Conservation (phyloP, 2,797 vertebrate species). For the Neoniphon sammara region DNA sequence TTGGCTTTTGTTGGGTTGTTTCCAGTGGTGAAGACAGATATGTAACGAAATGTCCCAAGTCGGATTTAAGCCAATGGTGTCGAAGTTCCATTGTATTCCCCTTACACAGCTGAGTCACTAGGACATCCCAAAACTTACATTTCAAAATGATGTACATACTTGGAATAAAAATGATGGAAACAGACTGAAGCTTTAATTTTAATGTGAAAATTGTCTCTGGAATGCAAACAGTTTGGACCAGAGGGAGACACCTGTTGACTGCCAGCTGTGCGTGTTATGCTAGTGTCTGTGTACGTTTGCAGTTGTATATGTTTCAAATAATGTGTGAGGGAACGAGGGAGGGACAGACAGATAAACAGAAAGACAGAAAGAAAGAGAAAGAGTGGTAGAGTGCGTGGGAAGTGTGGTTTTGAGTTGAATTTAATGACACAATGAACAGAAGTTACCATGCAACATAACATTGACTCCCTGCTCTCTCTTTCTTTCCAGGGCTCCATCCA, state of each 20-base stretch:
- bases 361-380: slow-evolving; percentile 1
- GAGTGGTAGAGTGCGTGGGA: slow-evolving; percentile 23
- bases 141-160: no score
- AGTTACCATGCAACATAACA: slow-evolving; percentile 39
- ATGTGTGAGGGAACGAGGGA: not conserved
- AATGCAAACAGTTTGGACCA: not conserved
- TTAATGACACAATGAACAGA: slow-evolving; percentile 33
- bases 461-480: not conserved
- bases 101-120: no score
- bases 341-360: not conserved
- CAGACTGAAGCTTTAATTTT: no score
- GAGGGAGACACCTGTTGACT: not conserved
- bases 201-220: not conserved
- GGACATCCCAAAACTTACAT: no score
- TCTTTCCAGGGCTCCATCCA: slow-evolving; percentile 91
- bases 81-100: no score
- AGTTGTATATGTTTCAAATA: not conserved
- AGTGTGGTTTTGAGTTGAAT: slow-evolving; percentile 30
- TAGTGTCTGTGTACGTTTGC: not conserved
- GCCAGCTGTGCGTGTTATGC: slow-evolving; percentile 12
- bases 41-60: no score
- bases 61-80: no score
- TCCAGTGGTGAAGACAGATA: no score
- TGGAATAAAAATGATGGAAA: no score
- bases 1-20: no score